Base-by-base conservation (phyloP, 2,797 vertebrate species). In the Ctenochaetus hawaiiensis region DNA sequence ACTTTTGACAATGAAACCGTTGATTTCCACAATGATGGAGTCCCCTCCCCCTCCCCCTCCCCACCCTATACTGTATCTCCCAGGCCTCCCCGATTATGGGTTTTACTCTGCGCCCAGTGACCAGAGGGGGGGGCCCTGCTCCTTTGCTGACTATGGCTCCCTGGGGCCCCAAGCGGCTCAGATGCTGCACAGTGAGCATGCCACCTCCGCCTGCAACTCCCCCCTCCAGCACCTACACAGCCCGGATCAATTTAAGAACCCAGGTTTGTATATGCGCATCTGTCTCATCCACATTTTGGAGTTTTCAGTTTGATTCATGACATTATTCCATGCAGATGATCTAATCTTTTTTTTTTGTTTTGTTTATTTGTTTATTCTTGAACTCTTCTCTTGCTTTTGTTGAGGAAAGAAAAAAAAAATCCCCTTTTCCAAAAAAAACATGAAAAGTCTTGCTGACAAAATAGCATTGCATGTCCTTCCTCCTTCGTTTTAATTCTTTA, bases 21-120 rank as follows among this genome's bases (percentile, higher is more conserved):
- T 93, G 83, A 92, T 94, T 90, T 92, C 93, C 90, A 91, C 90
- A 95, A 95, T 96, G 94, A 96, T 94, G 88, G 90, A 91, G 90
- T 96, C 91, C 92, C 92, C 87, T 85, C 88, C 88, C 88, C 91
- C 82, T 68, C 87, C 88, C 91, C 92, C 83, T 81, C 86, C 92
- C 91, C 91, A 86, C 90, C 89, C 90, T 93, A 91, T 93, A 91
- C 93, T 95, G 91, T 95, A 89, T 95, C 94, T 95, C 91, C 90
- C 95, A 96, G 96, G 94, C 93, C 95, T 96, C 91, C 91, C 93
- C 84, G 96, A 96, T 95, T 97, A 97, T 82, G 95, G 96, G 92
- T 97, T 97, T 96, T 97, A 96, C 95, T 95, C 96, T 92, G 90
- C 96, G 92, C 95, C 96, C 91, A 94, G 95, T 92, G 96, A 97